Evolutionary conservation across 2,113 vertebrate genomes (phyloP), one percentile per base, ranked within the genome.

Genomic region (Tringa solitaria): DNA sequence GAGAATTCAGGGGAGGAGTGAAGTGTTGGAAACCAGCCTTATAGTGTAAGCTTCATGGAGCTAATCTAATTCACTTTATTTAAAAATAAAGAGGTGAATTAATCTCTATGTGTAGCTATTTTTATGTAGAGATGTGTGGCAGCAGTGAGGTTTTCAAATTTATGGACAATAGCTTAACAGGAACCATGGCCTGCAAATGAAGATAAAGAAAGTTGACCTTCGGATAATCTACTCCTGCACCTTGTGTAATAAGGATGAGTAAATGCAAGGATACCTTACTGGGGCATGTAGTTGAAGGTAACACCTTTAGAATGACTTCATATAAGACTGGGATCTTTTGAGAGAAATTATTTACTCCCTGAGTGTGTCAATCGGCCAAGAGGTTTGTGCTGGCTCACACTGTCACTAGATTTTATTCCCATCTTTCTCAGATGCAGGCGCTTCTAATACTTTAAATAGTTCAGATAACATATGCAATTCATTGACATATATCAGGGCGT

Each of bases 331-430:
- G 3, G 3, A 18, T 73, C 8, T 80, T 83, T 32, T 35, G 22
- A 79, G 37, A 59, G 14, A 63, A 70, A 59, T 63, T 63, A 32
- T 80, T 91, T 51, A 27, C 10, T 69, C 12, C 21, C 33, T 77
- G 43, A 46, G 10, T 33, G 16, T 59, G 18, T 3, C 1, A 0
- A 73, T 43, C 0, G 0, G 43, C 10, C 27, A 46, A 53, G 26
- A 79, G 6, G 20, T 60, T 75, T 61, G 32, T 65, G 19, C 33
- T 72, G 9, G 9, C 77, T 92, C 39, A 54, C 2, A 28, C 33
- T 39, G 2, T 70, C 46, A 23, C 4, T 59, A 35, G 41, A 53
- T 84, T 84, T 89, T 92, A 33, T 57, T 27, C 11, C 7, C 10
- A 5, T 33, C 28, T 72, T 61, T 91, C 67, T 85, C 9, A 53